Evolutionary conservation across 2,113 vertebrate species (phyloP), one percentile per base, ranked within the genome.

Genomic region (Scomber japonicus): DNA sequence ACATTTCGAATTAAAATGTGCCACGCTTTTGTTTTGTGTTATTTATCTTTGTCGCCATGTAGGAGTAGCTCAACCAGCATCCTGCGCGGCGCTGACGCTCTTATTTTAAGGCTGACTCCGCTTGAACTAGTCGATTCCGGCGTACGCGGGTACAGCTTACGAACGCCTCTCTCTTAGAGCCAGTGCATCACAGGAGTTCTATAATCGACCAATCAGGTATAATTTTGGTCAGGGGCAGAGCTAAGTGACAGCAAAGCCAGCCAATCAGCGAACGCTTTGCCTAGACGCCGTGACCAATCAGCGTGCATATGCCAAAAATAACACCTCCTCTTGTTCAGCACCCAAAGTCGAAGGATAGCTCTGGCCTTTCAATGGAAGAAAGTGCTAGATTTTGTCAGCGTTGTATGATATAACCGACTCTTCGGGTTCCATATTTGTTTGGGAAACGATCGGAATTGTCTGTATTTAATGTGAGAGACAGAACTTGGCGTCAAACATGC

Each of bases 291-390:
- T 69, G 71, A 81, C 95, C 94, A 95, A 94, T 94, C 92, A 80
- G 3, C 21, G 24, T 11, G 44, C 83, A 79, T 78, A 63, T 88
- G 78, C 89, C 86, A 82, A 86, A 91, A 93, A 89, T 88, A 91
- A 88, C 80, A 91, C 95, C 94, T 90, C 93, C 94, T 92, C 93
- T 95, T 90, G 84, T 91, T 90, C 93, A 94, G 94, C 94, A 95
- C 94, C 94, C 92, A 93, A 93, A 95, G 93, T 93, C 87, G 94
- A 93, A 92, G 93, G 94, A 95, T 91, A 94, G 93, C 94, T 93
- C 87, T 94, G 94, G 93, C 90, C 93, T 94, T 88, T 93, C 91
- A 93, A 95, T 94, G 89, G 93, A 92, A 84, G 92, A 93, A 94
- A 94, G 93, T 93, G 86, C 91, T 89, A 88, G 91, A 94, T 92